Base-by-base conservation (phyloP, 2,888 invertebrate species). In the Vandiemenella viatica region DNA sequence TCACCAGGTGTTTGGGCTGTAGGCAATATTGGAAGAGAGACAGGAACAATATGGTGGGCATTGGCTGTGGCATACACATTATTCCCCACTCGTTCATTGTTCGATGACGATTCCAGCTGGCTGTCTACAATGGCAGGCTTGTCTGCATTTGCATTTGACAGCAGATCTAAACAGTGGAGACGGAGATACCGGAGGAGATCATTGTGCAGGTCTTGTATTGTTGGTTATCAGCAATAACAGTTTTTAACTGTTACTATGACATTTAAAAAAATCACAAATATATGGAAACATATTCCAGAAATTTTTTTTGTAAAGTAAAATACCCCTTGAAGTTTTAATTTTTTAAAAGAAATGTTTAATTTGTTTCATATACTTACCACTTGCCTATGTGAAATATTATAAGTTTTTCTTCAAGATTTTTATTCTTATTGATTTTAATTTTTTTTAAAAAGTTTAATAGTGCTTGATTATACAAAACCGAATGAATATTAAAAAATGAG, bases 11-110 rank as follows among this genome's bases (percentile, higher is more conserved):
- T 91, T 0, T 87, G 90, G 82, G 72, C 81, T 0, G 87, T 92
- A 7, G 92, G 92, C 20, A 95, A 93, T 61, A 82, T 93, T 54
- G 93, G 93, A 0, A 74, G 82, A 2, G 84, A 92, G 62, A 70
- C 75, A 58, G 91, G 91, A 1, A 67, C 73, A 0, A 69, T 88
- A 23, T 79, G 78, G 70, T 74, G 78, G 62, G 75, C 87, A 0
- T 62, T 90, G 1, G 46, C 77, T 0, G 80, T 77, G 0, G 79
- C 92, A 0, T 80, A 82, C 57, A 55, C 71, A 0, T 65, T 74
- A 0, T 79, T 85, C 60, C 79, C 82, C 0, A 62, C 80, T 1
- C 76, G 86, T 15, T 80, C 81, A 65, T 78, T 80, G 57, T 71
- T 83, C 45, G 80, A 77, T 49, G 86, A 87, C 55, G 83, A 85